Evolutionary conservation across 2,888 invertebrate species (phyloP), one percentile per base, ranked within the genome.

Genomic region (Chromoteleia sp.): DNA sequence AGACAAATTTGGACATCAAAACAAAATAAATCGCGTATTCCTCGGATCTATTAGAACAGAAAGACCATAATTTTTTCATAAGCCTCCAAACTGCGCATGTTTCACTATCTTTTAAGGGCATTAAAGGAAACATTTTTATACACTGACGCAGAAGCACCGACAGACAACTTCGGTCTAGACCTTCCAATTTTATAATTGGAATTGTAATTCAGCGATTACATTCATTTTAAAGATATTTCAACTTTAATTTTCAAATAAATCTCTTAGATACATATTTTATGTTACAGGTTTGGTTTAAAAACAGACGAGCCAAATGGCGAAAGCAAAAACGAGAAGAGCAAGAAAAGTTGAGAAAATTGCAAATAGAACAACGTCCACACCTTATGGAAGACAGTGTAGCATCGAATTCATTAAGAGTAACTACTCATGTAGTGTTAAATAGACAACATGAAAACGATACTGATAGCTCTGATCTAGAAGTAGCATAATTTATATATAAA

Each of bases 251-350:
- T 36, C 10, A 36, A 36, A 8, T 10, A 36, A 36, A 43, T 15
- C 12, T 45, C 45, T 10, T 52, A 50, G 19, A 1, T 21, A 21
- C 19, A 10, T 14, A 30, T 63, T 33, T 33, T 39, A n/a, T 86
- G 88, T 93, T 93, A 10, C 93, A 98, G 98, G 98, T 98, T 8
- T 98, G 98, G 98, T 98, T 98, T 92, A 98, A 98, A 92, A 98
- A 98, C 92, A 94, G 98, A 15, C 94, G 98, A 39, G 98, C 98
- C 85, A 98, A 98, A 93, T 98, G 98, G 98, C 95, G 98, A 85
- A 98, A 98, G 90, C 98, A 98, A 91, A 98, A 98, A 91, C 95
- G 98, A 1, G 98, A 96, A 91, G 95, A 96, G 91, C 95, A 97
- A 92, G 96, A 97, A 92, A 93, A 97, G 77, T 93, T 97, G 85